Percentiles rank a stretch among this genome's conserved stretches.
Evolutionary conservation across 2,113 vertebrate genomes (phyloP).

Genomic region (Phrynosoma blainvillii): DNA sequence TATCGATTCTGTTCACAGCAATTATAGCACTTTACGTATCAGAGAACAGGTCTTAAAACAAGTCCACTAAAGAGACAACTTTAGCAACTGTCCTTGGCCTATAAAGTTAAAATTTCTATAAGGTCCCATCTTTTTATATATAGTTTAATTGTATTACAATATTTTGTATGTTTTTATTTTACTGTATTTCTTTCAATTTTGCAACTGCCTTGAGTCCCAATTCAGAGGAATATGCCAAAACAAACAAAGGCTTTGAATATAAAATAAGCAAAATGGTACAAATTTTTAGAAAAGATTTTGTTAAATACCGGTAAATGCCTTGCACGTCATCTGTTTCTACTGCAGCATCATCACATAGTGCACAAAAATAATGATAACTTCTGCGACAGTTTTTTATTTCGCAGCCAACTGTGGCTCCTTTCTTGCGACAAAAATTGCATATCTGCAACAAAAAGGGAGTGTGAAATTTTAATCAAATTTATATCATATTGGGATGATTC

Average conservation of each 20-base stretch:
- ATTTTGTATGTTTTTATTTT: too few species aligned
- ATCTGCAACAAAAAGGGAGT: slow-evolving; percentile 47
- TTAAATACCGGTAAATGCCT: slow-evolving; percentile 73
- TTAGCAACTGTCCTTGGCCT: too few species aligned
- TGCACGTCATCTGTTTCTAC: slow-evolving; percentile 47
- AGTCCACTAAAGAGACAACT: too few species aligned
- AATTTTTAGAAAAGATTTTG: background rate
- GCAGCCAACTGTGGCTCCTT: slow-evolving; percentile 78
- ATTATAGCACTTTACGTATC: too few species aligned
- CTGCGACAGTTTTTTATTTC: slow-evolving; percentile 67
- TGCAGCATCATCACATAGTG: slow-evolving; percentile 54
- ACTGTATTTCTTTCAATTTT: too few species aligned
- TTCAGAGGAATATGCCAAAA: background rate
- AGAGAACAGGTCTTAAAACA: too few species aligned
- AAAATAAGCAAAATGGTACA: slow-evolving; percentile 15
- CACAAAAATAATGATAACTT: slow-evolving; percentile 80
- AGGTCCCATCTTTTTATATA: too few species aligned
- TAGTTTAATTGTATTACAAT: too few species aligned
- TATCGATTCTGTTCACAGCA: too few species aligned
- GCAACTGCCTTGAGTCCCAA: too few species aligned
- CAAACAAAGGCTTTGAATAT: too few species aligned
- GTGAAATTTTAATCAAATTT: background rate
- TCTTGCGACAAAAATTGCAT: slow-evolving; percentile 70
- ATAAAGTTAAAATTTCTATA: too few species aligned
- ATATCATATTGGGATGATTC: background rate